Conservation (phyloP, 2,888 invertebrate species). For the Macaria liturata region DNA sequence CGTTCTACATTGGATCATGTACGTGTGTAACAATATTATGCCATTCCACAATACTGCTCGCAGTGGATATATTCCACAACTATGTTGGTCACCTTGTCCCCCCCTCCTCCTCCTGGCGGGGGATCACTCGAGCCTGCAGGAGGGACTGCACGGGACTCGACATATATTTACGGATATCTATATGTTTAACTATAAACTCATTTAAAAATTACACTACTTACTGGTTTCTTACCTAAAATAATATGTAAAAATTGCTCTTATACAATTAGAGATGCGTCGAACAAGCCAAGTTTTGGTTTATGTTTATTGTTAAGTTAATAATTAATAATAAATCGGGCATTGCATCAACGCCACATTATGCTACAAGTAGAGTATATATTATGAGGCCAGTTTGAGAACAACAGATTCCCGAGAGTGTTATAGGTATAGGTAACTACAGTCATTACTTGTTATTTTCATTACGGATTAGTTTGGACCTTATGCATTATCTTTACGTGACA, state of each 20-base stretch:
- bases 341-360: slow-evolving; percentile 59
- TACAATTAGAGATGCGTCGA: slow-evolving; percentile 62
- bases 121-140: no score
- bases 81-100: no score
- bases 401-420: slow-evolving; percentile 34
- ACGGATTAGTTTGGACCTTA: no score
- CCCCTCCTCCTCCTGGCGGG: no score
- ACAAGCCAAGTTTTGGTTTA: slow-evolving; percentile 79
- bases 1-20: no score
- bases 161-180: slow-evolving; percentile 31
- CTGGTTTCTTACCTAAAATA: slow-evolving; percentile 63
- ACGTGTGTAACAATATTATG: no score
- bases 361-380: slow-evolving; percentile 47
- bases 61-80: no score
- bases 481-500: no score
- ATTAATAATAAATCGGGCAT: slow-evolving; percentile 41
- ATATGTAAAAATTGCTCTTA: slow-evolving; percentile 74
- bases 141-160: no score
- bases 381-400: slow-evolving; percentile 25
- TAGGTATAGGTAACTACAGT: neutral
- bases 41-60: no score
- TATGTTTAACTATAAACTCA: slow-evolving; percentile 40
- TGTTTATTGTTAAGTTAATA: slow-evolving; percentile 54
- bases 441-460: no score
- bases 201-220: slow-evolving; percentile 61